Conservation (phyloP, 2,888 invertebrate genomes). For the Callinectes sapidus region DNA sequence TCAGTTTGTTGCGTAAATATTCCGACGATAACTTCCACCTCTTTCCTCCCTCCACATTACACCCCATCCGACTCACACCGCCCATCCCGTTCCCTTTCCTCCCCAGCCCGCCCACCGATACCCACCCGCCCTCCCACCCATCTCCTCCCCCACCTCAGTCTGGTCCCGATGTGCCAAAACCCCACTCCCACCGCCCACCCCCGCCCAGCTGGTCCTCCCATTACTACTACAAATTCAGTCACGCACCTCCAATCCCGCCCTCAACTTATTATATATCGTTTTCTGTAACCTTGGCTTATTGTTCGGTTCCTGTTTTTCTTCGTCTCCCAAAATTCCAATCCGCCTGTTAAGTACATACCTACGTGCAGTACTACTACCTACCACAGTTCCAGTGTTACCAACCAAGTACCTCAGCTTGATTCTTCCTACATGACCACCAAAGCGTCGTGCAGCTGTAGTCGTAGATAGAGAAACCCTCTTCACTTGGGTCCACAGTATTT, state of each 20-base stretch:
- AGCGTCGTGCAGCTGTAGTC: no score
- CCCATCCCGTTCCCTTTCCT: neutral
- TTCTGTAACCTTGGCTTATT: neutral
- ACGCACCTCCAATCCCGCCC: neutral
- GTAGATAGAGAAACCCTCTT: no score
- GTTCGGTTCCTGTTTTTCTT: neutral
- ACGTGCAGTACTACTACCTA: neutral
- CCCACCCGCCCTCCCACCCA: neutral
- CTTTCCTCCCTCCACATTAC: neutral
- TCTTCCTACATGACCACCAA: neutral
- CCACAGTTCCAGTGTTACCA: slow-evolving; percentile 10
- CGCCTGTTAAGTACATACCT: neutral
- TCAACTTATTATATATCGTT: neutral
- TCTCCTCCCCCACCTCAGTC: slow-evolving; percentile 37
- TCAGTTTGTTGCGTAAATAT: slow-evolving; percentile 24
- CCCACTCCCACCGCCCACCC: neutral
- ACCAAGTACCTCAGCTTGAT: neutral
- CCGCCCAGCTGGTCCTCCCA: neutral
- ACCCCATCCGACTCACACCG: neutral
- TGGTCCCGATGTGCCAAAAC: slow-evolving; percentile 63
- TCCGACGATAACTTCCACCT: slow-evolving; percentile 2
- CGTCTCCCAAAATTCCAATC: neutral
- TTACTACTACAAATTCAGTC: neutral
- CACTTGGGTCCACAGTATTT: no score
- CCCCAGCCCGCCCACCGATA: neutral